Evolutionary conservation across 2,797 vertebrate genomes (phyloP).

Genomic region (Aldrovandia affinis): DNA sequence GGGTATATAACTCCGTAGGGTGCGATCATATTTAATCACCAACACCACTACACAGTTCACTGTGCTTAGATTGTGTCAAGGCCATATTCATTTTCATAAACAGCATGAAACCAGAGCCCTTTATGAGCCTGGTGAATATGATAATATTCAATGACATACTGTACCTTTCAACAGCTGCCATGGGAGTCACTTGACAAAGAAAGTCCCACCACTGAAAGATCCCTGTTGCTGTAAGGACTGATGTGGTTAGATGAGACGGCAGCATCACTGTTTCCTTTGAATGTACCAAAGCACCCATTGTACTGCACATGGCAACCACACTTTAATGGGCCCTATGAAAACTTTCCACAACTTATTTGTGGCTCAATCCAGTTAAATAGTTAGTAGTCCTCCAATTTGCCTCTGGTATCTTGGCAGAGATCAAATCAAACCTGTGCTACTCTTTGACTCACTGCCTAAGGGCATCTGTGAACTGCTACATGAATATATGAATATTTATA

Average conservation of each 20-base stretch:
- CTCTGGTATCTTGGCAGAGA: background rate
- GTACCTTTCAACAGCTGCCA: background rate
- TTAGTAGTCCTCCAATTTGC: background rate
- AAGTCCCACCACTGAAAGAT: background rate
- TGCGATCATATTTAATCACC: background rate
- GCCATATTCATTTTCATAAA: background rate
- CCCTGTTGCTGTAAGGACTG: background rate
- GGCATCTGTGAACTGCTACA: background rate
- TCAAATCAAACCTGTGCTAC: background rate
- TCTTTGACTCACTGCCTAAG: background rate
- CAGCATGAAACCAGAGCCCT: background rate
- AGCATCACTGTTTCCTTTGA: background rate
- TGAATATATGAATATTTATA: conserved; percentile 7
- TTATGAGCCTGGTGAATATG: background rate
- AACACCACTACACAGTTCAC: background rate
- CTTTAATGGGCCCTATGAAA: background rate
- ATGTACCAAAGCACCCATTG: background rate
- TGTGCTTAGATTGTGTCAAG: background rate
- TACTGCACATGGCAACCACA: background rate
- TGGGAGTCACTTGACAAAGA: background rate
- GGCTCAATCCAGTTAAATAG: background rate
- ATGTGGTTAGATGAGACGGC: background rate
- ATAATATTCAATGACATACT: background rate
- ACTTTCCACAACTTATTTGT: background rate
- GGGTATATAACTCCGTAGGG: background rate